Percentiles rank a stretch among this genome's conserved stretches.
Evolutionary conservation across 2,113 vertebrate species (phyloP).

Genomic region (Callaeas wilsoni): DNA sequence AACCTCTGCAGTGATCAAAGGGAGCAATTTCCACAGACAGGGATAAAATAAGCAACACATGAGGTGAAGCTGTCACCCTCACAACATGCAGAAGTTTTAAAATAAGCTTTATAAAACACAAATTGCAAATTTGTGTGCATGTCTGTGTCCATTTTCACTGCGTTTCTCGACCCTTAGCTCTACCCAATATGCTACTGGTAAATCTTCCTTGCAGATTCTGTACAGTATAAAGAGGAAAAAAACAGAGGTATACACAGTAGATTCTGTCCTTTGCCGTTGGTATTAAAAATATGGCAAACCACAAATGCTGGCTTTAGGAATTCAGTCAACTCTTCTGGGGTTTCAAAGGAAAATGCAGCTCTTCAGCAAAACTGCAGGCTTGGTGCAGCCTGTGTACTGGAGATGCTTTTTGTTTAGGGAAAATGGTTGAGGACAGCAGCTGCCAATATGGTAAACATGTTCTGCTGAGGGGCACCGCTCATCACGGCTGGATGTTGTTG

Average conservation of each 20-base stretch:
- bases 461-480: background rate
- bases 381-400: constrained; percentile 20
- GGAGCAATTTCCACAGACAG: constrained; percentile 50
- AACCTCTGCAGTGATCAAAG: constrained; percentile 58
- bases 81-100: constrained; percentile 50
- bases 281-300: constrained; percentile 72
- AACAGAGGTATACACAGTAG: constrained; percentile 68
- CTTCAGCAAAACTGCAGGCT: constrained; percentile 61
- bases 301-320: constrained; percentile 69
- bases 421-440: constrained; percentile 48
- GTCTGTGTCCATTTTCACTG: constrained; percentile 28
- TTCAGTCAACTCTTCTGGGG: constrained; percentile 47
- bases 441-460: constrained; percentile 27
- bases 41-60: constrained; percentile 59
- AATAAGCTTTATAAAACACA: constrained; percentile 58
- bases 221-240: constrained; percentile 71
- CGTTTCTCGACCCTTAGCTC: constrained; percentile 37
- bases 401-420: constrained; percentile 28
- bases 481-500: constrained; percentile 79
- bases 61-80: constrained; percentile 56
- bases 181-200: background rate
- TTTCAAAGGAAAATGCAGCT: constrained; percentile 62
- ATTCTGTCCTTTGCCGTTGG: constrained; percentile 60
- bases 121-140: background rate
- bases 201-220: constrained; percentile 62